Evolutionary conservation across 2,797 vertebrate species (phyloP).

Genomic region (Triplophysa yarkandensis): DNA sequence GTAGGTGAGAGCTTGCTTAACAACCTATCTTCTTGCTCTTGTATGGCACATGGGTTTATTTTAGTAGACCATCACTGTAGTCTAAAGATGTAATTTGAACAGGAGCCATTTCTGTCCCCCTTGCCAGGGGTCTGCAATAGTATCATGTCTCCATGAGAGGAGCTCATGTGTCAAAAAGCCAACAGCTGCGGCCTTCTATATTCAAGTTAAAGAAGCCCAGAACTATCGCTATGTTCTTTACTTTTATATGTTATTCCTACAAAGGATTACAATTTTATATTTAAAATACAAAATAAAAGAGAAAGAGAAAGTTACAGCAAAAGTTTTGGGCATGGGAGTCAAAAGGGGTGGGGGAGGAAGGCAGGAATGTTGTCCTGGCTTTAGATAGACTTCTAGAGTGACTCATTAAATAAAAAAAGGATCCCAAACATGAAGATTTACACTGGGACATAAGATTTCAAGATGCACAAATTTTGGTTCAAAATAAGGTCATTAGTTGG

Average conservation of each 20-base stretch:
- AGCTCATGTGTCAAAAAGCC: slow-evolving; percentile 68
- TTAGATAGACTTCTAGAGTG: slow-evolving; percentile 1
- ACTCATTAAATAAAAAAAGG: slow-evolving; percentile 15
- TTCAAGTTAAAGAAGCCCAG: slow-evolving; percentile 57
- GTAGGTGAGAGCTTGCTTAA: background rate
- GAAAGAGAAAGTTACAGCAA: slow-evolving; percentile 4
- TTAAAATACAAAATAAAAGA: background rate
- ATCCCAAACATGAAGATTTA: background rate
- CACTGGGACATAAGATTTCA: background rate
- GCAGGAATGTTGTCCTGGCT: background rate
- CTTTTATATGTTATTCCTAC: slow-evolving; percentile 7
- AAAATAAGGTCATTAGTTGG: slow-evolving; percentile 20
- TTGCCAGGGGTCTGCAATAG: slow-evolving; percentile 63
- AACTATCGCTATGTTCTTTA: slow-evolving; percentile 40
- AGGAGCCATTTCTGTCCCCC: slow-evolving; percentile 61
- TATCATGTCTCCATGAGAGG: slow-evolving; percentile 68
- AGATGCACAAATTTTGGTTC: slow-evolving; percentile 6
- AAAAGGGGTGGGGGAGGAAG: background rate
- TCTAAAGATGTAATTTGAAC: slow-evolving; percentile 61
- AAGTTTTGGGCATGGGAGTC: background rate
- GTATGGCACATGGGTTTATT: slow-evolving; percentile 48
- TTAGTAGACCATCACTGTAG: slow-evolving; percentile 47
- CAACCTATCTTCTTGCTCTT: slow-evolving; percentile 31
- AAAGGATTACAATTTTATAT: background rate
- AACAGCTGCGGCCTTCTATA: slow-evolving; percentile 71